Evolutionary conservation across 2,888 invertebrate genomes (phyloP), one percentile per base, ranked within the genome.

Genomic region (Euplagia quadripunctaria): DNA sequence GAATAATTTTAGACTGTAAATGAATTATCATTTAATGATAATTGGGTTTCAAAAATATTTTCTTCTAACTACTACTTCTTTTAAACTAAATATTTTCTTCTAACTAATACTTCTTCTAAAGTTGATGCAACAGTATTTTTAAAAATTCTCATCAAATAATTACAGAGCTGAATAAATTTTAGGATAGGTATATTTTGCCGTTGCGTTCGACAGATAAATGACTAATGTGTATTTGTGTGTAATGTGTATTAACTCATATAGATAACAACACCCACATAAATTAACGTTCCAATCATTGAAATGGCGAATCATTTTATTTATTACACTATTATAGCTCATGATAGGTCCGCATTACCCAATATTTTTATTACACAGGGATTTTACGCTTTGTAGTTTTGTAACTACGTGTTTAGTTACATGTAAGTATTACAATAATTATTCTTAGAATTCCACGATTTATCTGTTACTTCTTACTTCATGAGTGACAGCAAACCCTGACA

Each of bases 331-430:
- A 3, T 49, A 68, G 42, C 46, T 46, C 20, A 17, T 31, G 68
- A 46, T 49, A 46, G 12, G 31, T 43, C 61, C 31, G 61, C 16
- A 69, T 69, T 69, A 55, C 6, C 17, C 17, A 61, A 69, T 49
- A 31, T 49, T 69, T 31, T 69, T 46, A 46, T 49, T 17, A 31
- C 31, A 16, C n/a, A 1, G 9, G 20, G 1, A 58, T 61, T 68
- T 58, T 46, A 68, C 58, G 17, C 11, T 31, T 14, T 61, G 31
- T 2, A 20, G 20, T 69, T 69, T 31, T 69, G 69, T 31, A 61
- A 69, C 17, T 11, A 61, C 31, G 14, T 31, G 7, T 17, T 31
- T 11, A 8, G n/a, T 66, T 51, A 66, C 51, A 51, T 66, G 16
- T 66, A 51, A 41, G 11, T 51, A 16, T 51, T 17, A 41, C 31